These are phyloP conservation scores for Zoanthus sansibaricus DNA, from an alignment of 92 coral and sea anemone species.

Conservation along the genomic window DNA sequence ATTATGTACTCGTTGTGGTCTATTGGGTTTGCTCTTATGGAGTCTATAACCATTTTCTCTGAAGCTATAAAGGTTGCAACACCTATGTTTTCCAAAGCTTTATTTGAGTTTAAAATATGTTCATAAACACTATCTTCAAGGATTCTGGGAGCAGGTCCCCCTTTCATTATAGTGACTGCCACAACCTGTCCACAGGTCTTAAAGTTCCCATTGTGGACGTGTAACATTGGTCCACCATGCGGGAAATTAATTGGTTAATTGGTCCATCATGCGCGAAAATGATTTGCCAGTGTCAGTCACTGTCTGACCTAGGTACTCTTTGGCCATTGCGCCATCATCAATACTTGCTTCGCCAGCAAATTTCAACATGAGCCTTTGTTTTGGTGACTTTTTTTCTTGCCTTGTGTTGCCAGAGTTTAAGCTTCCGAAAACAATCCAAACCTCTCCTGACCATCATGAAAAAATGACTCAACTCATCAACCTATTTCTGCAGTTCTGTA, in stretches of 20 bases:
- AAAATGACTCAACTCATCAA: slow-evolving; percentile 47
- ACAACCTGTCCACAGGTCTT: slow-evolving; percentile 38
- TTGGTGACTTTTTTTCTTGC: slow-evolving; percentile 21
- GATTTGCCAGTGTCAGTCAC: slow-evolving; percentile 13
- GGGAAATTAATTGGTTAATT: too few species aligned
- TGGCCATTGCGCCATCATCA: slow-evolving; percentile 24
- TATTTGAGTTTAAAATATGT: slow-evolving; percentile 7
- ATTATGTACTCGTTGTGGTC: slow-evolving; percentile 41
- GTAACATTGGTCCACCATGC: slow-evolving; percentile 32
- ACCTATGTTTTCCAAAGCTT: slow-evolving; percentile 17
- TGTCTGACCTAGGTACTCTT: slow-evolving; percentile 35
- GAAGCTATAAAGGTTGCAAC: slow-evolving; percentile 24
- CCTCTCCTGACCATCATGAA: slow-evolving; percentile 54
- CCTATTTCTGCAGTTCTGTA: slow-evolving; percentile 28
- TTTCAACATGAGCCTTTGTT: slow-evolving; percentile 21
- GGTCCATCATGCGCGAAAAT: slow-evolving; percentile 24
- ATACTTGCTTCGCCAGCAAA: slow-evolving; percentile 31
- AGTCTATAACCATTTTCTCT: slow-evolving; percentile 25
- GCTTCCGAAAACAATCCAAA: slow-evolving; percentile 42
- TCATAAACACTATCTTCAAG: slow-evolving; percentile 15
- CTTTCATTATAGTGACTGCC: slow-evolving; percentile 26
- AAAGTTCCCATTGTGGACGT: slow-evolving; percentile 39
- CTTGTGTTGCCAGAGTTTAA: slow-evolving; percentile 53
- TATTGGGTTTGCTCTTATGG: slow-evolving; percentile 23
- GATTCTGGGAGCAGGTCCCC: slow-evolving; percentile 30